Base-by-base conservation (phyloP, 2,113 vertebrate species). In the Riparia riparia region DNA sequence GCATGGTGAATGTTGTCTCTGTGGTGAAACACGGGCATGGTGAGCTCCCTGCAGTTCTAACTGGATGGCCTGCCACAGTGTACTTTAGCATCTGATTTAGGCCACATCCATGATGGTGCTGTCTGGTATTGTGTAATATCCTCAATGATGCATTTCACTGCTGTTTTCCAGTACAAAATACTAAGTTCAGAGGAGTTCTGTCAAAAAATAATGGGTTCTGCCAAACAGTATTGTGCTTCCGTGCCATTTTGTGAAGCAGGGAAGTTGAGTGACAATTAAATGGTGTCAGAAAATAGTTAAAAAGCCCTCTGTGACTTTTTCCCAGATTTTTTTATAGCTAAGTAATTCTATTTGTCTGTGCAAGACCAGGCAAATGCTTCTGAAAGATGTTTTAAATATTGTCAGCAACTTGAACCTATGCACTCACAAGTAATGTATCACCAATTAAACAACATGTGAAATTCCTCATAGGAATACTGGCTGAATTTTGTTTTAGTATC, bases 251-350 rank as follows among this genome's bases (percentile, higher is more conserved):
- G 66, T 64, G 53, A 70, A 65, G 47, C 44, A 42, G 14, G 57
- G 37, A 71, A 90, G 11, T 89, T 90, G 82, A 77, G 58, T 20
- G 51, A 47, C 72, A 50, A 17, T 86, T 89, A 96, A 96, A 96
- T 92, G 63, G 68, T 7, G 2, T 69, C 77, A 61, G 53, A 74
- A 86, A 86, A 80, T 72, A 74, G 45, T 80, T 87, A 53, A 93
- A 91, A 83, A 37, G 29, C 2, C 1, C 31, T 74, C 34, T 42
- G 51, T 70, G 66, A 79, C 24, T 85, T 90, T 79, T 82, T 85
- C 39, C 18, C 31, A 74, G 80, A 64, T 69, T 91, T 79, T 16
- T 71, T 90, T 86, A 44, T 39, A 58, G 51, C 29, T 12, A 64
- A 84, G 24, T 65, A 72, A 65, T 91, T 94, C 60, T 39, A 16